phyloP scores from a whole-genome alignment of 2,113 vertebrate species.

The Acanthisitta chloris region DNA sequence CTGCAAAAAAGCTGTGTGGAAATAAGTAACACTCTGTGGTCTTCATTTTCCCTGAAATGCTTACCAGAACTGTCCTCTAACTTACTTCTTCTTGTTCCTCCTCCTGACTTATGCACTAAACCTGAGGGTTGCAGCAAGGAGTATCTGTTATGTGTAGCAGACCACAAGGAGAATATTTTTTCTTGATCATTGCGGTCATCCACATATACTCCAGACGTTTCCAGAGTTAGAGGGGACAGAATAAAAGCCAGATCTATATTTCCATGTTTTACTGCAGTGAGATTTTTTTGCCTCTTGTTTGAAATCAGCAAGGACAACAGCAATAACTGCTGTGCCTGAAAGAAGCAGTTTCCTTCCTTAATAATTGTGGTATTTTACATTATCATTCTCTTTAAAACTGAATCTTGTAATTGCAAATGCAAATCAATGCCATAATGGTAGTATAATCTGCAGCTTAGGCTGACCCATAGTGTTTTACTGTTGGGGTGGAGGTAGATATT shows the following conservation, averaged over 20 bases:
- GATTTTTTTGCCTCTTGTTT: not conserved
- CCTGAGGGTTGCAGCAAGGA: not conserved
- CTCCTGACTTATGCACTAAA: not conserved
- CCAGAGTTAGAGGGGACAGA: not conserved
- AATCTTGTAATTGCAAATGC: not conserved
- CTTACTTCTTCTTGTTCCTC: not conserved
- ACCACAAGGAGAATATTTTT: not conserved
- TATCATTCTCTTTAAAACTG: not conserved
- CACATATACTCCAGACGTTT: not conserved
- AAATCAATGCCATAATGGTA: not conserved
- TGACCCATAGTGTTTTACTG: not conserved
- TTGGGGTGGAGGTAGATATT: not conserved
- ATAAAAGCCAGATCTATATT: not conserved
- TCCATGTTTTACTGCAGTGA: not conserved
- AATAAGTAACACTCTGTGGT: not conserved
- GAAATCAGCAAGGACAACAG: not conserved
- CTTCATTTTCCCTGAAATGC: not conserved
- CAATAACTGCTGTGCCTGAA: not conserved
- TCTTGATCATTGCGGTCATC: not conserved
- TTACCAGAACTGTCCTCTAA: not conserved
- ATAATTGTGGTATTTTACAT: not conserved
- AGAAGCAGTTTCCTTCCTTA: not conserved
- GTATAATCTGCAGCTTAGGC: not conserved
- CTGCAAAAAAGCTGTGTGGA: not conserved
- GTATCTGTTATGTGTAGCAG: not conserved